Conservation (phyloP, 2,888 invertebrate genomes). For the Villa cingulata region DNA sequence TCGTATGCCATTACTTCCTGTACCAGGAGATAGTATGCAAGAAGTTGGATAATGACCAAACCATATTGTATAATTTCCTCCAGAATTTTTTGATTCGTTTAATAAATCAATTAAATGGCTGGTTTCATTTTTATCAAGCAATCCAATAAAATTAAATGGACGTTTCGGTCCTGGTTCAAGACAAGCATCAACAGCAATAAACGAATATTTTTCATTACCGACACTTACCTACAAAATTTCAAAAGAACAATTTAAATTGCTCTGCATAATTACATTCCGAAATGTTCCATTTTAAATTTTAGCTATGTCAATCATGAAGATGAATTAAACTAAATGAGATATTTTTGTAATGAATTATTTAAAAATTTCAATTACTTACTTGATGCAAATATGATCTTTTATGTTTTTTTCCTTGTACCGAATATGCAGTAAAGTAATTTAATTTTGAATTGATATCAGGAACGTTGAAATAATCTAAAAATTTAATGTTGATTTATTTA, state of each 20-base stretch:
- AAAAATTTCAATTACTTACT: constrained; percentile 19
- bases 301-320: no score
- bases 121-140: constrained; percentile 46
- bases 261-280: no score
- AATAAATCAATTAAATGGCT: constrained; percentile 43
- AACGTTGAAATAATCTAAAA: constrained; percentile 79
- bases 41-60: constrained; percentile 91
- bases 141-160: constrained; percentile 84
- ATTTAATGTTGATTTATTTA: no score
- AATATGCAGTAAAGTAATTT: constrained; percentile 66
- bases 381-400: constrained; percentile 61
- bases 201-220: constrained; percentile 49
- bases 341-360: background rate
- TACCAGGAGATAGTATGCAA: constrained; percentile 51
- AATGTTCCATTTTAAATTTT: no score
- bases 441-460: constrained; percentile 49
- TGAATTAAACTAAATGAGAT: no score
- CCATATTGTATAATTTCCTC: constrained; percentile 52
- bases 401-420: constrained; percentile 58
- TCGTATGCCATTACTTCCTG: constrained; percentile 40
- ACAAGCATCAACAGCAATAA: constrained; percentile 77
- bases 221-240: constrained; percentile 34
- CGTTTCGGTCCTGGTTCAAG: constrained; percentile 72
- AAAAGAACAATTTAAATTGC: background rate
- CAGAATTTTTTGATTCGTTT: constrained; percentile 38